Percentiles rank a stretch among this genome's conserved stretches.
Conservation (phyloP, 2,113 vertebrate genomes). For the Ceyx cyanopectus region DNA sequence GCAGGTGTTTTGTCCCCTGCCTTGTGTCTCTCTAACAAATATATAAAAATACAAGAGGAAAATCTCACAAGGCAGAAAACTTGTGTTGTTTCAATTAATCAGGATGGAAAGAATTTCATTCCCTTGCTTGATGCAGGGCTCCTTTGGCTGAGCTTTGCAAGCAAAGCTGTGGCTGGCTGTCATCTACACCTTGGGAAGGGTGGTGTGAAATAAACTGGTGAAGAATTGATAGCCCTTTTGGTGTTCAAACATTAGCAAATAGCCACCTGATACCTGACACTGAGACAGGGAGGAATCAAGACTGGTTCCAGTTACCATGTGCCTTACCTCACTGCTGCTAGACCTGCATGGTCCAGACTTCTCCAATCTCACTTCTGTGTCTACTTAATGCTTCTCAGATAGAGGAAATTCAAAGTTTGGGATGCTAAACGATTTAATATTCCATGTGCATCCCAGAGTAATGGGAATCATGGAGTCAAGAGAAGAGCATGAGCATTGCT, state of each 20-base stretch:
- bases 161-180: not conserved
- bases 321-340: not conserved
- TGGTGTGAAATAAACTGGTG: not conserved
- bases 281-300: not conserved
- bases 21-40: not conserved
- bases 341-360: not conserved
- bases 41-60: not conserved
- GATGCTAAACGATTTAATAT: not conserved
- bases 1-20: not conserved
- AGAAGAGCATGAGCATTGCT: not conserved
- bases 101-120: not conserved
- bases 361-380: not conserved
- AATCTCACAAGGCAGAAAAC: not conserved
- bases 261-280: not conserved
- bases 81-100: not conserved
- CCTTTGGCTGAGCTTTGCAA: not conserved
- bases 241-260: not conserved
- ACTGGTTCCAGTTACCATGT: not conserved
- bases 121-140: not conserved
- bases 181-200: not conserved
- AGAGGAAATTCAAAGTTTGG: not conserved
- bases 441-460: not conserved
- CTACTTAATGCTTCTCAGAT: not conserved
- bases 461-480: not conserved
- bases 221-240: not conserved